Evolutionary conservation across 1,140 invertebrate genomes (phyloP), one percentile per base, ranked within the genome.

Genomic region (Cotesia vestalis): DNA sequence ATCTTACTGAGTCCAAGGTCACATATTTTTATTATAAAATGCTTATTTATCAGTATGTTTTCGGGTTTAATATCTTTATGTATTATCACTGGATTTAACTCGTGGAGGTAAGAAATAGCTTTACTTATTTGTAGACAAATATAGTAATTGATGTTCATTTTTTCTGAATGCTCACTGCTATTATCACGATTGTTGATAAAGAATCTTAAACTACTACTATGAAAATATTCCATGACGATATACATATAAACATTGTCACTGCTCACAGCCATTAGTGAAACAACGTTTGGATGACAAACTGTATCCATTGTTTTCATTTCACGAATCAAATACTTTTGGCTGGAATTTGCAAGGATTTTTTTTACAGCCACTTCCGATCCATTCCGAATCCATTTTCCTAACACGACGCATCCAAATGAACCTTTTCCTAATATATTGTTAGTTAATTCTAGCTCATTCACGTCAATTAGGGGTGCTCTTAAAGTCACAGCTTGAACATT

Each of bases 61-160:
- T 34, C 59, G 36, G 66, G 51, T n/a, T 73, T 73, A 20, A 73
- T 68, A 55, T 73, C 71, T 53, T 51, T 34, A 55, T 73, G 71
- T 4, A 73, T 55, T 36, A 73, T 63, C 5, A 4, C 5, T 4
- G 61, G 60, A 34, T 0, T 51, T 2, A 17, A 40, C 14, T 53
- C 61, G 38, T 71, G 70, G 5, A 71, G 17, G 57, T 55, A 71
- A 35, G 53, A n/a, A 12, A 66, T 59, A 9, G 61, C 70, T 71
- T 9, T 40, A 27, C 61, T 53, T 38, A 71, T 46, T 66, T 71
- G 70, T 17, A 20, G 20, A 34, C 34, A 35, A 59, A 71, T 71
- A 20, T 36, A 59, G 11, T 59, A 55, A 17, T 66, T 66, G 6
- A 27, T 35, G n/a, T 55, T 62, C 35, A n/a, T 55, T 11, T 71